Evolutionary conservation across 2,888 invertebrate species (phyloP).

Genomic region (Epirrhoe alternata): DNA sequence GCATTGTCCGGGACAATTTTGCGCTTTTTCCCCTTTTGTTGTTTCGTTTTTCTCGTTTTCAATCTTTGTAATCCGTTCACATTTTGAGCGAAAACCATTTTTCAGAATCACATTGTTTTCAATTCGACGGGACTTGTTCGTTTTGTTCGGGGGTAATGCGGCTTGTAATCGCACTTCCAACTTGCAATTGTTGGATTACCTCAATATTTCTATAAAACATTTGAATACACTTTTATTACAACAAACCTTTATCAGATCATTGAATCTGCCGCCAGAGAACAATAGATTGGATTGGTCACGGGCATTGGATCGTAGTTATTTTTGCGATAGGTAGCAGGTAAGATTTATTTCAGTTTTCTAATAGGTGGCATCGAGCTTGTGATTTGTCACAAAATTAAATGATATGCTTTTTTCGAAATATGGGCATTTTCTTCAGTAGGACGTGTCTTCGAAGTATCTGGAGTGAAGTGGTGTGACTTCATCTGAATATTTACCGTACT

Average conservation of each 20-base stretch:
- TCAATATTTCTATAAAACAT: not conserved
- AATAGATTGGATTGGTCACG: no score
- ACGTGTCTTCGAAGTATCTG: no score
- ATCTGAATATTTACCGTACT: no score
- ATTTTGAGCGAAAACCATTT: slow-evolving; percentile 52
- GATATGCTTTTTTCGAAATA: no score
- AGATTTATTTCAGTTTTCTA: no score
- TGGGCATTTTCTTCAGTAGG: no score
- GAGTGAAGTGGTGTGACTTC: no score
- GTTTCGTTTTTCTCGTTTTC: slow-evolving; percentile 60
- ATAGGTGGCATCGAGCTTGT: no score
- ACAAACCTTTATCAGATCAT: not conserved
- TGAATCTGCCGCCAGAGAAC: not conserved
- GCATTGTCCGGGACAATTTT: slow-evolving; percentile 69
- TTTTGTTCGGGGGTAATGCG: slow-evolving; percentile 39
- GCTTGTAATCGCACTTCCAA: slow-evolving; percentile 26
- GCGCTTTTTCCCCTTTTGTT: slow-evolving; percentile 61
- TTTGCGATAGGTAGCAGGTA: no score
- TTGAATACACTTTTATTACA: slow-evolving; percentile 5
- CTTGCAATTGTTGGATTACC: slow-evolving; percentile 10
- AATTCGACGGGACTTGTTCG: slow-evolving; percentile 34
- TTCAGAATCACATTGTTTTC: slow-evolving; percentile 45
- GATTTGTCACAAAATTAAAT: no score
- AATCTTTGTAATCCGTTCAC: slow-evolving; percentile 54
- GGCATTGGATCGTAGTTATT: no score